Evolutionary conservation across 2,113 vertebrate species (phyloP).

Genomic region (Theropithecus gelada): DNA sequence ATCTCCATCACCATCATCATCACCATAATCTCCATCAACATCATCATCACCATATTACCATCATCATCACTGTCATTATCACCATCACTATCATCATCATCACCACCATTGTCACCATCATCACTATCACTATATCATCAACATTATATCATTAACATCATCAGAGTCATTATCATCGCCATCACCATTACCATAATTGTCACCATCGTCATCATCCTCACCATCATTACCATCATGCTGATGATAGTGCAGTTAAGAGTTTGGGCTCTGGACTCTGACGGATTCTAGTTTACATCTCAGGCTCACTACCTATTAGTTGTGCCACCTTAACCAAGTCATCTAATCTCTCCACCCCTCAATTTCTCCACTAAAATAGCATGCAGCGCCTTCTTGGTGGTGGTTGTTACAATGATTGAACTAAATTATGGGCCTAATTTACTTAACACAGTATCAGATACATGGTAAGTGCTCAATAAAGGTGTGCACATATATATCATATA

Average conservation of each 20-base stretch:
- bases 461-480: neutral
- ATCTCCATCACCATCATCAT: too few relatives aligned
- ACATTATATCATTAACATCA: neutral
- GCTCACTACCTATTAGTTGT: neutral
- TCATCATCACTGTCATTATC: too few relatives aligned
- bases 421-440: neutral
- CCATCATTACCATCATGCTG: too few relatives aligned
- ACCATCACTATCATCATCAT: neutral
- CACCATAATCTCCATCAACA: neutral
- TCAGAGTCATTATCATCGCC: neutral
- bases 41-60: neutral
- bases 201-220: neutral
- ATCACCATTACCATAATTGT: neutral
- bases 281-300: neutral
- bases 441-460: neutral
- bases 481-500: neutral
- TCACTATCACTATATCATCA: neutral
- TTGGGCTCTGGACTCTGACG: neutral
- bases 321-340: too few relatives aligned
- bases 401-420: neutral
- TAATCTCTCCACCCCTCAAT: too few relatives aligned
- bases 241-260: neutral
- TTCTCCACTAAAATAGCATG: too few relatives aligned
- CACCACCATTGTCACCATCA: rapidly evolving
- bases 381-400: neutral